Base-by-base conservation (phyloP, 92 coral and sea anemone genomes). In the Zoanthus sansibaricus region DNA sequence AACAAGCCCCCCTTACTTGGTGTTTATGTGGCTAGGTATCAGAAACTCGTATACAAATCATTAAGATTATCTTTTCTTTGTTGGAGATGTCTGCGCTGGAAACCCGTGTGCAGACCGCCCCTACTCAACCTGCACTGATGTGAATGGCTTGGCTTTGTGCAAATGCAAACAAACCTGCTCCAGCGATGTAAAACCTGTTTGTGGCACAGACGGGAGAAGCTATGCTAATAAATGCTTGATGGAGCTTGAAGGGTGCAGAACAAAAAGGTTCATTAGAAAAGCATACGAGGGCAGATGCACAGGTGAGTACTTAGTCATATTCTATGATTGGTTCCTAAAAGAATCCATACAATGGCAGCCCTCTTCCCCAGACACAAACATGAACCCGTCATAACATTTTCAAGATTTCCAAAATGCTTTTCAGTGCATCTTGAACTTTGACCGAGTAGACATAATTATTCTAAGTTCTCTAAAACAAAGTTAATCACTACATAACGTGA, bases 21-120 rank as follows among this genome's bases (percentile, higher is more conserved):
- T 3, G 42, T 1, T 33, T 33, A 33, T 33, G 3, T 33, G 42
- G 42, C 3, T 33, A 33, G 42, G 42, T 33, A 33, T 33, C 42
- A 49, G 54, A 6, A 49, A 10, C 54, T 49, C 6, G 55, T 11
- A 11, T 7, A 14, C 66, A 58, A 58, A 17, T 6, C 17, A 59
- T 6, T 4, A 59, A 62, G 10, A 62, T 17, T 17, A 5, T 62
- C n/a, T 62, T 62, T 62, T 7, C 1, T 62, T 62, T 0, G 33
- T 75, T 30, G 13, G 20, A 71, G 76, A 71, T 71, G 45, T 44
- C 20, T 71, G 76, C 48, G 76, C 59, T 17, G 56, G 54, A 73
- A 73, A 46, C 25, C 78, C 78, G 11, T 73, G 78, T 33, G 78
- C 78, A 16, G 30, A 64, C 46, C 82, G 82, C 3, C 82, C 82